Conservation (phyloP, 1,140 invertebrate genomes). For the Calephelis virginiensis region DNA sequence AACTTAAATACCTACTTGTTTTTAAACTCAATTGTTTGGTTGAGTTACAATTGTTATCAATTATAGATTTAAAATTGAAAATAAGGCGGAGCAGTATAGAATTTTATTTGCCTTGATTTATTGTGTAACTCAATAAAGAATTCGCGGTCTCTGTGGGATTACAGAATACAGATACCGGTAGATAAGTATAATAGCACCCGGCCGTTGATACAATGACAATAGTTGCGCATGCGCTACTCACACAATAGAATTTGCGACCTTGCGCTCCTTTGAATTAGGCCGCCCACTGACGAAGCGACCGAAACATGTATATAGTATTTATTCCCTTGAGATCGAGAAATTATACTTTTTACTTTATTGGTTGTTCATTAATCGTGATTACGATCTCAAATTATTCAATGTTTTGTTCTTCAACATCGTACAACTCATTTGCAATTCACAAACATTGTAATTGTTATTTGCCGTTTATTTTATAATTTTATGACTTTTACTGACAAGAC, state of each 20-base stretch:
- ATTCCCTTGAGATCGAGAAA: constrained; percentile 8
- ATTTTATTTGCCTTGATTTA: constrained; percentile 6
- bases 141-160: constrained; percentile 18
- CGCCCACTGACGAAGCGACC: constrained; percentile 13
- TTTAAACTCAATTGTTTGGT: too few species aligned
- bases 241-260: constrained; percentile 49
- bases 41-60: too few species aligned
- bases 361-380: constrained; percentile 8
- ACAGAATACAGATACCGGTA: constrained; percentile 19
- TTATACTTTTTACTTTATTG: constrained; percentile 11
- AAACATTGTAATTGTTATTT: background rate
- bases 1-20: too few species aligned
- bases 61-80: too few species aligned
- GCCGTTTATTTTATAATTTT: background rate
- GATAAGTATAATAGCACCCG: constrained; percentile 32
- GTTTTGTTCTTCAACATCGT: background rate
- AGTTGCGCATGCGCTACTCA: constrained; percentile 28
- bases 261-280: constrained; percentile 45
- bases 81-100: too few species aligned
- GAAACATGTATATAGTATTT: background rate
- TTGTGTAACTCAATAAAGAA: constrained; percentile 24
- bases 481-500: too few species aligned
- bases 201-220: constrained; percentile 33
- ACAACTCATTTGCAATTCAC: constrained; percentile 6
- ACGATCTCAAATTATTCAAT: background rate